Percentiles rank a stretch among this genome's conserved stretches.
These are phyloP conservation scores for Serinus canaria DNA, from an alignment of 2,113 vertebrate genomes.

Conservation along the genomic window DNA sequence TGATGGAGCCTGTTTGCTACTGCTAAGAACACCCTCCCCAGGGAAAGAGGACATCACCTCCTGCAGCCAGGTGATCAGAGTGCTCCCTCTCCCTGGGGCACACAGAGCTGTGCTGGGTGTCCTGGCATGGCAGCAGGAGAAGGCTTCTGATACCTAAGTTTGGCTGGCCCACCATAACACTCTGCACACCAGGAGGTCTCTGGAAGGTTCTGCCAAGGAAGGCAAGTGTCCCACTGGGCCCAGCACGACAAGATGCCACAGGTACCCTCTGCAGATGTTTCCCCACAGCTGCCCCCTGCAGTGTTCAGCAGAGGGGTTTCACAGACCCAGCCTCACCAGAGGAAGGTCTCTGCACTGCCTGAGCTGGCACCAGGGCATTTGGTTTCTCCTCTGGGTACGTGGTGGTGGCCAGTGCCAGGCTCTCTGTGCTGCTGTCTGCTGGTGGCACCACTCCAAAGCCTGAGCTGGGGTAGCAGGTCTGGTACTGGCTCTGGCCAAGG, in stretches of 20 bases:
- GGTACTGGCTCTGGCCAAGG: conserved; percentile 89
- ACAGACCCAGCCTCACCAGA: conserved; percentile 52
- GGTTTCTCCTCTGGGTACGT: conserved; percentile 79
- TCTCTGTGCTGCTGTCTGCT: conserved; percentile 74
- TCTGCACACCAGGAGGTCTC: not conserved
- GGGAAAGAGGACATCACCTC: not conserved
- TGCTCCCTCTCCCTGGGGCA: not conserved
- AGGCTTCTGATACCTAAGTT: accelerated
- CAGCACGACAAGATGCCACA: not conserved
- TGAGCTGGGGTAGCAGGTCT: conserved; percentile 86
- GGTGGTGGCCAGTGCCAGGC: conserved; percentile 42
- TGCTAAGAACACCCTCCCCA: not conserved
- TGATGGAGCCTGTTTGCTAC: not conserved
- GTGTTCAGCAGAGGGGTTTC: not conserved
- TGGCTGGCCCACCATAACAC: not conserved
- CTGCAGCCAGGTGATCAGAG: not conserved
- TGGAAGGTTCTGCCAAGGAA: not conserved
- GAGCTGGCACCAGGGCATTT: conserved; percentile 71
- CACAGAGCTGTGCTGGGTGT: not conserved
- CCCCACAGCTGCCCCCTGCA: not conserved
- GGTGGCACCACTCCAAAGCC: conserved; percentile 79
- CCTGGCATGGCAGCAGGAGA: accelerated
- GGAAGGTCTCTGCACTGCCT: conserved; percentile 68
- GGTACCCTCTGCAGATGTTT: not conserved
- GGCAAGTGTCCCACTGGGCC: not conserved